Evolutionary conservation across 2,113 vertebrate species (phyloP).

Genomic region (Antigone vipio): DNA sequence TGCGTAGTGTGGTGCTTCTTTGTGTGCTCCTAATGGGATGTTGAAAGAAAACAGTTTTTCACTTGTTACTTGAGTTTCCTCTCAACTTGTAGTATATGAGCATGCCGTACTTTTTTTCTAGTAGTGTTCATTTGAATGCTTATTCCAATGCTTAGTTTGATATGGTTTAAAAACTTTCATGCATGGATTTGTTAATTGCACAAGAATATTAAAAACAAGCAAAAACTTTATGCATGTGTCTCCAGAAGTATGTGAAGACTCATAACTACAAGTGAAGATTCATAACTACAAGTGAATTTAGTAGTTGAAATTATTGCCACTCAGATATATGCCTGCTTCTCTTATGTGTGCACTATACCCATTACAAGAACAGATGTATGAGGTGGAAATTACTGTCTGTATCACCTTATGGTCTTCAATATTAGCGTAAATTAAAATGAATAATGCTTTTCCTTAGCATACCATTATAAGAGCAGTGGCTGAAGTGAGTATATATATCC

Average conservation of each 20-base stretch:
- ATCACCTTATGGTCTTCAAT: neutral
- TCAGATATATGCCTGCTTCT: neutral
- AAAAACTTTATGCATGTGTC: neutral
- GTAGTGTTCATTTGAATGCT: neutral
- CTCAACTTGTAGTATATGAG: neutral
- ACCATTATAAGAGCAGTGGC: neutral
- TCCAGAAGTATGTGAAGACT: neutral
- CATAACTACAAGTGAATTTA: neutral
- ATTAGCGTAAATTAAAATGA: neutral
- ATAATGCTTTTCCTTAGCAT: rapidly evolving
- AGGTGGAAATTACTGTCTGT: neutral
- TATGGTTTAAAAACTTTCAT: neutral
- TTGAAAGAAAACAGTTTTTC: neutral
- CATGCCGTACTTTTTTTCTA: neutral
- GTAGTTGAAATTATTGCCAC: neutral
- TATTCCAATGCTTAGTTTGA: neutral
- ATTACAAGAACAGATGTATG: neutral
- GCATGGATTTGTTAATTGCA: neutral
- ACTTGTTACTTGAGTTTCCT: neutral
- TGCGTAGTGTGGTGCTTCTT: neutral
- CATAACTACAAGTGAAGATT: slow-evolving; percentile 16
- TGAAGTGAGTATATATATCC: rapidly evolving
- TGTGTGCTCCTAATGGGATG: neutral
- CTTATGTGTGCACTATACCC: rapidly evolving
- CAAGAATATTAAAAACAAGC: neutral